These are phyloP conservation scores for Loripinus fragilis DNA, from an alignment of 2,888 invertebrate species.

Conservation along the genomic window DNA sequence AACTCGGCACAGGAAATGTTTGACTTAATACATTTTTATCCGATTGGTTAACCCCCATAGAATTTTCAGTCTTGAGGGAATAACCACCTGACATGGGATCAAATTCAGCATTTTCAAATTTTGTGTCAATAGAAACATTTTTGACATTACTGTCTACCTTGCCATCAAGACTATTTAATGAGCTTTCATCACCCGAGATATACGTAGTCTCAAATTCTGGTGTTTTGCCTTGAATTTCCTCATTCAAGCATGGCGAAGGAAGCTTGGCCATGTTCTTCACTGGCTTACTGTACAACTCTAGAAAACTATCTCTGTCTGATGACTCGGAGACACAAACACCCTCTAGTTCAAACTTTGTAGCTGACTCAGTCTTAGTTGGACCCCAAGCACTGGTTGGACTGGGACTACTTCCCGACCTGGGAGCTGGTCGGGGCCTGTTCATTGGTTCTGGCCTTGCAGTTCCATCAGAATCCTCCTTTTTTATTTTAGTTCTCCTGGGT, in stretches of 20 bases:
- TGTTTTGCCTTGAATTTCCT: conserved; percentile 3
- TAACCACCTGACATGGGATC: conserved; percentile 29
- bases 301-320: conserved; percentile 35
- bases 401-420: conserved; percentile 19
- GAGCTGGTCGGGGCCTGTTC: conserved; percentile 38
- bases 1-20: background rate
- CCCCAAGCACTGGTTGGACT: background rate
- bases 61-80: conserved; percentile 1
- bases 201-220: conserved; percentile 11
- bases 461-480: background rate
- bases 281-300: conserved; percentile 30
- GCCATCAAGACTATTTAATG: background rate
- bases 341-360: conserved; percentile 18
- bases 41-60: background rate
- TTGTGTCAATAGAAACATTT: conserved; percentile 10
- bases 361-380: background rate
- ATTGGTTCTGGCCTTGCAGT: conserved; percentile 27
- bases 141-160: background rate
- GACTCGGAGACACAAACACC: conserved; percentile 40
- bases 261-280: conserved; percentile 23
- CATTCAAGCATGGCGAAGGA: conserved; percentile 13
- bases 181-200: background rate
- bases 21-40: background rate
- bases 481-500: conserved; percentile 21
- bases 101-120: conserved; percentile 43